phyloP scores from a whole-genome alignment of 1,140 invertebrate genomes.

The Procambarus virginalis region DNA sequence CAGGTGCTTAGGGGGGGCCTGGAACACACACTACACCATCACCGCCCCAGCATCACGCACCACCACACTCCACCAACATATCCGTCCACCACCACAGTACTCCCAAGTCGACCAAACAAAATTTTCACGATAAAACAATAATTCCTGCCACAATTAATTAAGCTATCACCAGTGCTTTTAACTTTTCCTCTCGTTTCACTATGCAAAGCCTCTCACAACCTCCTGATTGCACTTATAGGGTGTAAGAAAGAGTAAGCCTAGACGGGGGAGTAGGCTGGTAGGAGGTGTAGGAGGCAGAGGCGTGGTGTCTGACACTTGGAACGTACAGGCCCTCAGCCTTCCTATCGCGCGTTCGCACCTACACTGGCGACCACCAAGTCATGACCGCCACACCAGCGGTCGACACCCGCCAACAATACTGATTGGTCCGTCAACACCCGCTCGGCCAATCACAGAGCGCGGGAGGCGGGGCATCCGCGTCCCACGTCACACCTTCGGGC shows the following conservation, averaged over 20 bases:
- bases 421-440: constrained; percentile 70
- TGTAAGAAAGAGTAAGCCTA: neutral
- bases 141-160: constrained; percentile 43
- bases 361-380: constrained; percentile 69
- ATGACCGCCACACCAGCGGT: constrained; percentile 68
- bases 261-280: constrained; percentile 4
- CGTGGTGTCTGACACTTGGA: constrained; percentile 67
- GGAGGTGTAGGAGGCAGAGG: constrained; percentile 54
- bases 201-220: constrained; percentile 32
- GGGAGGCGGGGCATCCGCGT: constrained; percentile 65
- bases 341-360: constrained; percentile 69
- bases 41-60: constrained; percentile 41
- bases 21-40: constrained; percentile 51
- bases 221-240: constrained; percentile 47
- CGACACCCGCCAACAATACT: constrained; percentile 70
- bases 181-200: constrained; percentile 42
- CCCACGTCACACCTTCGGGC: constrained; percentile 69
- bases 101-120: constrained; percentile 3
- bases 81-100: constrained; percentile 16
- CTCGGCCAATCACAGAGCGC: constrained; percentile 60
- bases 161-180: constrained; percentile 62
- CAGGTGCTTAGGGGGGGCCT: constrained; percentile 51
- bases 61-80: constrained; percentile 42
- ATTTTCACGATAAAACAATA: constrained; percentile 21
- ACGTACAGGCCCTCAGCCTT: constrained; percentile 67